Percentiles rank a stretch among this genome's conserved stretches.
phyloP scores from a whole-genome alignment of 1,140 invertebrate genomes.

The Diploscapter pachys region DNA sequence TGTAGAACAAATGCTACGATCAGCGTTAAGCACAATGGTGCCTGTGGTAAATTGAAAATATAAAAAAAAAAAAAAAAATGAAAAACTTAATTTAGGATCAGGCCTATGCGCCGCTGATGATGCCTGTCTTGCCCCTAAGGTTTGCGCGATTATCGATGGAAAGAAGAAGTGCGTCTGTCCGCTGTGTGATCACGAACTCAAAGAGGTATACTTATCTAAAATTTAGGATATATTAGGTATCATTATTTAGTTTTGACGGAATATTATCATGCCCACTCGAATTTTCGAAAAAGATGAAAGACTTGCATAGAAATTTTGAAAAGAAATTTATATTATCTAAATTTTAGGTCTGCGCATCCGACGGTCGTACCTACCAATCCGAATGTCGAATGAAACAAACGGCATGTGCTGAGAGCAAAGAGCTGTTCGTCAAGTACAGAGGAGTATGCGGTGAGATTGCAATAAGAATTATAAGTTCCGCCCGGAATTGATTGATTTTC shows the following conservation, averaged over 20 bases:
- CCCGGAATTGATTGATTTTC: background rate
- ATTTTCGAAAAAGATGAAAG: too few species aligned
- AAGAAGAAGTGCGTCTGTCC: conserved; percentile 79
- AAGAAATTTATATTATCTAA: too few species aligned
- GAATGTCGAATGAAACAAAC: conserved; percentile 77
- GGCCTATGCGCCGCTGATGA: conserved; percentile 68
- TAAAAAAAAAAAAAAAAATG: background rate
- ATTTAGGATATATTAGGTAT: too few species aligned
- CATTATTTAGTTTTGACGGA: too few species aligned
- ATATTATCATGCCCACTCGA: too few species aligned
- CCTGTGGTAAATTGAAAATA: conserved; percentile 67
- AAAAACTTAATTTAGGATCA: conserved; percentile 45
- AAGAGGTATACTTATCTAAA: conserved; percentile 63
- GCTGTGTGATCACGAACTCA: conserved; percentile 77
- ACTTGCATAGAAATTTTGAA: too few species aligned
- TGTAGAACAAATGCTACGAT: conserved; percentile 72
- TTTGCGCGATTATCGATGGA: conserved; percentile 72
- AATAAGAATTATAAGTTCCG: background rate
- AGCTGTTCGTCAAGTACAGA: conserved; percentile 73
- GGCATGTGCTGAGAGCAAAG: conserved; percentile 72
- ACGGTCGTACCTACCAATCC: conserved; percentile 83
- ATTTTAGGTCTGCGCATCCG: conserved; percentile 72
- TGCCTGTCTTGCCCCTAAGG: conserved; percentile 73
- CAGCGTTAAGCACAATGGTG: conserved; percentile 72
- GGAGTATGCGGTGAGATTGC: conserved; percentile 75